Conservation (phyloP, 1,140 invertebrate genomes). For the Lucilia cuprina region DNA sequence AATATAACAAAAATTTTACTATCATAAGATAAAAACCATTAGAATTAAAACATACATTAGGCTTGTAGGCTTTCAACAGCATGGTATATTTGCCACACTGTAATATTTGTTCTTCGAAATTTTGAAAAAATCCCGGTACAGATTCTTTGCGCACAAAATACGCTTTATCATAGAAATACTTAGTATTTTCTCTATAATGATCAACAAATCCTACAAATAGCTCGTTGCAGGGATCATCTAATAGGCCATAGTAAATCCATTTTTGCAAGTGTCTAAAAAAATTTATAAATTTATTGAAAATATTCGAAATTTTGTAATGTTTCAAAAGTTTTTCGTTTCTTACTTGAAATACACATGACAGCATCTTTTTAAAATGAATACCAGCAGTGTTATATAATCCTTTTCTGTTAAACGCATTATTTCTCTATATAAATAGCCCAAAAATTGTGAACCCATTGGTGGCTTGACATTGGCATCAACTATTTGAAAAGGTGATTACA, state of each 20-base stretch:
- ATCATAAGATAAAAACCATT: constrained; percentile 4
- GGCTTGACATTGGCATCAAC: constrained; percentile 37
- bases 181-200: constrained; percentile 47
- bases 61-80: constrained; percentile 51
- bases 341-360: constrained; percentile 54
- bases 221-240: constrained; percentile 54
- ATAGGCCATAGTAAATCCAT: constrained; percentile 53
- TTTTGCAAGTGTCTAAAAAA: constrained; percentile 45
- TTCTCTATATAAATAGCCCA: constrained; percentile 49
- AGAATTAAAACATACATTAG: constrained; percentile 43
- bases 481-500: not conserved
- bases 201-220: constrained; percentile 48
- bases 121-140: constrained; percentile 52
- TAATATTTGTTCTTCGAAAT: constrained; percentile 52
- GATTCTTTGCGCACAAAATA: constrained; percentile 45
- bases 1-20: not conserved
- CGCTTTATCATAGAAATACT: constrained; percentile 57
- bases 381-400: constrained; percentile 46
- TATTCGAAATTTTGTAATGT: no score
- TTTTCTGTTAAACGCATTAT: constrained; percentile 46
- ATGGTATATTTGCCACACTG: constrained; percentile 60
- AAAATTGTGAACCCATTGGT: constrained; percentile 44
- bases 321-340: not conserved
- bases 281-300: not conserved
- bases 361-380: constrained; percentile 50